A percentile compares a stretch with the other conserved stretches of the same genome.
Evolutionary conservation across 1,140 invertebrate genomes (phyloP).

Genomic region (Bombus turneri): DNA sequence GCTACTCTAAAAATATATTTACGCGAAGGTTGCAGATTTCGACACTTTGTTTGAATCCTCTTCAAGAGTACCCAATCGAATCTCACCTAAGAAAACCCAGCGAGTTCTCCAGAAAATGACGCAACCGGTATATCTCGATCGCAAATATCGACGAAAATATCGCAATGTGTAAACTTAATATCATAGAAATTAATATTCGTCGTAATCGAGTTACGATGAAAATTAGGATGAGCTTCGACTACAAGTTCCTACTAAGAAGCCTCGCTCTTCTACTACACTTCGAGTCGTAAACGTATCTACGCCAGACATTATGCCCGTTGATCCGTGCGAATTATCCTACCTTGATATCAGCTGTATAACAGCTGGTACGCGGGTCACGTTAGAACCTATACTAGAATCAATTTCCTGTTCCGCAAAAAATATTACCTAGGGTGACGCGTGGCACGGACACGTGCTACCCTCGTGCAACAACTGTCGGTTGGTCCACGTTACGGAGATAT

Average conservation of each 20-base stretch:
- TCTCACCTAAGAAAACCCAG: not conserved
- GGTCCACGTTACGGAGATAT: not conserved
- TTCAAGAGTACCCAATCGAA: not conserved
- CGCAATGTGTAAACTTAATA: too few relatives aligned
- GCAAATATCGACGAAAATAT: too few relatives aligned
- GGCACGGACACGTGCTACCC: conserved; percentile 32
- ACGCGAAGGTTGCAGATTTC: conserved; percentile 11
- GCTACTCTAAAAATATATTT: conserved; percentile 25
- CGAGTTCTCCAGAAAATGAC: not conserved
- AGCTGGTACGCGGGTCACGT: conserved; percentile 41
- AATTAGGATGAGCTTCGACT: not conserved
- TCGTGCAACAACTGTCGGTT: conserved; percentile 45
- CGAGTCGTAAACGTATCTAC: not conserved
- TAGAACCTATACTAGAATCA: conserved; percentile 48
- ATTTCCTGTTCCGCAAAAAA: conserved; percentile 52
- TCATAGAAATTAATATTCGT: too few relatives aligned
- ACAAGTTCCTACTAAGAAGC: not conserved
- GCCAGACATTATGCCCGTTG: conserved; percentile 1
- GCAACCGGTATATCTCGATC: not conserved
- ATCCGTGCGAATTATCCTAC: conserved; percentile 53
- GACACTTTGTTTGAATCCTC: conserved; percentile 17
- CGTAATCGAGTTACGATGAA: too few relatives aligned
- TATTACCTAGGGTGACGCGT: conserved; percentile 19
- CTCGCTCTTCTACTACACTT: not conserved
- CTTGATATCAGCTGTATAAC: conserved; percentile 26